Evolutionary conservation across 2,113 vertebrate species (phyloP).

Genomic region (Saccopteryx bilineata): DNA sequence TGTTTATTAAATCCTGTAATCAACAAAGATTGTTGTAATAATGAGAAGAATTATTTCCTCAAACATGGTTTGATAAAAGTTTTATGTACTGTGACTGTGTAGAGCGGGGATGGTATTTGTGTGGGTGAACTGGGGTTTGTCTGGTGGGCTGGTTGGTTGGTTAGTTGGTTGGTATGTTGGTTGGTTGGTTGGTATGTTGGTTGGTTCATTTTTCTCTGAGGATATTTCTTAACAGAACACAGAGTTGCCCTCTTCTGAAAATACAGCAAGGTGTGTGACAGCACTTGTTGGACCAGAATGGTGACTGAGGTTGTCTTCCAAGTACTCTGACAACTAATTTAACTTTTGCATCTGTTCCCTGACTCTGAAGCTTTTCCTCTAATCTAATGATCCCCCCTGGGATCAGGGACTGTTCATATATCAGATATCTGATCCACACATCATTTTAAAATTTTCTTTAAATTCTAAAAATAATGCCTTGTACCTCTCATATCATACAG

Average conservation of each 20-base stretch:
- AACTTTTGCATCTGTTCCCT: not conserved
- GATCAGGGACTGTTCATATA: not conserved
- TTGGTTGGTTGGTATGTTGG: not conserved
- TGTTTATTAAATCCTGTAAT: not conserved
- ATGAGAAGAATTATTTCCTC: not conserved
- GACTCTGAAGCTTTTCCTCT: not conserved
- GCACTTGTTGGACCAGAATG: not conserved
- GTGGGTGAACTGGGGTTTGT: not conserved
- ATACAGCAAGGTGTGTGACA: not conserved
- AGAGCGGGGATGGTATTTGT: not conserved
- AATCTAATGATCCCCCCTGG: not conserved
- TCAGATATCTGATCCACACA: not conserved
- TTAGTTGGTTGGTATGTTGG: not conserved
- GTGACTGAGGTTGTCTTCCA: not conserved
- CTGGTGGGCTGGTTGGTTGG: not conserved
- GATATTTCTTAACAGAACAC: not conserved
- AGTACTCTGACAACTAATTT: not conserved
- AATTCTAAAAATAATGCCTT: not conserved
- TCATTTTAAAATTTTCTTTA: not conserved
- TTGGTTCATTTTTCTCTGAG: not conserved
- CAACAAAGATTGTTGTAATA: not conserved
- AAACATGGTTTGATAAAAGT: not conserved
- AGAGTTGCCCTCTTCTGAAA: not conserved
- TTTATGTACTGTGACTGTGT: not conserved
- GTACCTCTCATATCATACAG: not conserved